Percentiles rank a stretch among this genome's conserved stretches.
phyloP scores from a whole-genome alignment of 2,113 vertebrate species.

The Tretioscincus oriximinensis region DNA sequence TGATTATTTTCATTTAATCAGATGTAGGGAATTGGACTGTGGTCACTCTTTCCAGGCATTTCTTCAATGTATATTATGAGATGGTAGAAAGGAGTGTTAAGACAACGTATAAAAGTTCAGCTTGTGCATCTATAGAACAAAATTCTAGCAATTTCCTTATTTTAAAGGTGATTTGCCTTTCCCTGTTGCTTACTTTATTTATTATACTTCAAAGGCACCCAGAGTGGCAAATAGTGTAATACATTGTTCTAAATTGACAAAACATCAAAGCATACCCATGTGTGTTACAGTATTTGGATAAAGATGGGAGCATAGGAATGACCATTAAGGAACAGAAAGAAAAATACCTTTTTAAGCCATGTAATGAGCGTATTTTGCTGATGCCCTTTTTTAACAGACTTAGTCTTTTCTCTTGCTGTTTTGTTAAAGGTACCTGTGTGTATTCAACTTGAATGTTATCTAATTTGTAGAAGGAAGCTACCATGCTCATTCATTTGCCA shows the following conservation, averaged over 20 bases:
- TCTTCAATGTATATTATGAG: too few relatives aligned
- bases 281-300: neutral
- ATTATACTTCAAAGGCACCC: neutral
- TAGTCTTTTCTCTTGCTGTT: neutral
- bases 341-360: slow-evolving; percentile 16
- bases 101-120: too few relatives aligned
- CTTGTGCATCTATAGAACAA: neutral
- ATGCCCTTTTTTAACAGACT: neutral
- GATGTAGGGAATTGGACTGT: too few relatives aligned
- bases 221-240: neutral
- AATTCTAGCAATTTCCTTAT: slow-evolving; percentile 1
- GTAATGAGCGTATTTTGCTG: neutral
- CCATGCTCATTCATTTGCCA: neutral
- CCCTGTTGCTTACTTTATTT: neutral
- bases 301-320: neutral
- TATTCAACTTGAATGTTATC: rapidly evolving
- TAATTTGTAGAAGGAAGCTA: neutral
- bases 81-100: too few relatives aligned
- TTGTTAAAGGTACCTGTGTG: rapidly evolving
- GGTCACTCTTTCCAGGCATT: too few relatives aligned
- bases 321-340: neutral
- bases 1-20: too few relatives aligned
- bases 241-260: neutral
- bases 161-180: slow-evolving; percentile 15
- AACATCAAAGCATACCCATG: neutral